A percentile compares a stretch with the other conserved stretches of the same genome.
Conservation (phyloP, 2,888 invertebrate species). For the Beris chalybata region DNA sequence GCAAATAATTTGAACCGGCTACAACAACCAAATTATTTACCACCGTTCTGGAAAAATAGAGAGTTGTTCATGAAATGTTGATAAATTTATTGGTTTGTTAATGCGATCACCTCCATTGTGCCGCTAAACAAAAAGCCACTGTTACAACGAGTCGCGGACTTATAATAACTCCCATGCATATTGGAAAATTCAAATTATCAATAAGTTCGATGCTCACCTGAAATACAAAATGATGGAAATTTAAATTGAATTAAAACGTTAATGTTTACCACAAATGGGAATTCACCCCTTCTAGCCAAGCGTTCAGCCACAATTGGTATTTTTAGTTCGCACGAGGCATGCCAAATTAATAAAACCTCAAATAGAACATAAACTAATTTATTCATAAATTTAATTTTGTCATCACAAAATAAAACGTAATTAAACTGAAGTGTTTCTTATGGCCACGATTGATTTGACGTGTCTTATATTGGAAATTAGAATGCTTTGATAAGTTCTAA, state of each 20-base stretch:
- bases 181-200: conserved; percentile 1
- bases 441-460: too few relatives aligned
- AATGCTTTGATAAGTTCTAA: too few relatives aligned
- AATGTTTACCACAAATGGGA: not conserved
- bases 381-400: too few relatives aligned
- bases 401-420: too few relatives aligned
- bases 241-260: not conserved
- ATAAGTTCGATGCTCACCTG: conserved; percentile 4
- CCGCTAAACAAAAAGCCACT: not conserved
- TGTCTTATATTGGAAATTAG: too few relatives aligned
- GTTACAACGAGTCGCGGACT: not conserved
- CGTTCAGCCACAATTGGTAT: not conserved
- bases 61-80: not conserved
- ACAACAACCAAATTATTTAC: not conserved
- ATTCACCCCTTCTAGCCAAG: not conserved
- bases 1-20: not conserved
- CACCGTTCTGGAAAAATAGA: not conserved
- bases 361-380: too few relatives aligned
- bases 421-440: too few relatives aligned
- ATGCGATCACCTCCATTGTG: not conserved
- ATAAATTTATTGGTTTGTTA: not conserved
- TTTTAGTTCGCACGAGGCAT: too few relatives aligned
- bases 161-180: not conserved
- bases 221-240: not conserved
- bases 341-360: too few relatives aligned